Percentiles rank a stretch among this genome's conserved stretches.
Conservation (phyloP, 1,140 invertebrate genomes). For the Centruroides vittatus region DNA sequence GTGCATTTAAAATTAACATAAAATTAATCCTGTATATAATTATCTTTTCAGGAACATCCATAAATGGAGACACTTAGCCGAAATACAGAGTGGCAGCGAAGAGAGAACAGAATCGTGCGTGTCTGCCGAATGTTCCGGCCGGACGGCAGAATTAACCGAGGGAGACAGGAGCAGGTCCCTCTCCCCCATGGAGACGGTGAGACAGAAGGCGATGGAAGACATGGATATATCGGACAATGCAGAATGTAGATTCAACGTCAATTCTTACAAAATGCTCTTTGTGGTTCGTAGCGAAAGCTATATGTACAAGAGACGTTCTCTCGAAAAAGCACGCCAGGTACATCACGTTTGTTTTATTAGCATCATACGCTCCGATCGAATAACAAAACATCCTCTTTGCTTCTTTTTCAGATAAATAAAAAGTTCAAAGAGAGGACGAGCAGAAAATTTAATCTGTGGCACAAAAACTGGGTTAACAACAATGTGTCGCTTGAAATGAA, state of each 20-base stretch:
- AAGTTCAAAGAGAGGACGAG: too few relatives aligned
- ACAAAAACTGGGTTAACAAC: too few relatives aligned
- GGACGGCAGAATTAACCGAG: not conserved
- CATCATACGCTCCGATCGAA: too few relatives aligned
- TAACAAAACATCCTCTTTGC: too few relatives aligned
- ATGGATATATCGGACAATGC: constrained; percentile 41
- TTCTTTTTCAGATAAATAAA: too few relatives aligned
- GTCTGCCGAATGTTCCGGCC: not conserved
- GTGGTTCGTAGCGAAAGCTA: constrained; percentile 62
- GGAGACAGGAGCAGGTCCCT: not conserved
- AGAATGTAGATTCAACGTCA: constrained; percentile 53
- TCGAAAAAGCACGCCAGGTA: constrained; percentile 42
- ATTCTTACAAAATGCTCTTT: constrained; percentile 58
- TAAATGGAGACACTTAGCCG: not conserved
- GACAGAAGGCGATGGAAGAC: not conserved
- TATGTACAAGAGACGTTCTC: constrained; percentile 57
- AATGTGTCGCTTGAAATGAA: too few relatives aligned
- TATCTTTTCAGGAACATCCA: not conserved
- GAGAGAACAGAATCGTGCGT: not conserved
- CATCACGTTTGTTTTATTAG: too few relatives aligned
- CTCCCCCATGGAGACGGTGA: not conserved
- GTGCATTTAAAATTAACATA: not conserved
- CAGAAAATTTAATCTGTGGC: too few relatives aligned
- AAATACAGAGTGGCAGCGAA: not conserved
- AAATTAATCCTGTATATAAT: not conserved